Evolutionary conservation across 2,888 invertebrate genomes (phyloP).

Genomic region (Eueremaeus valkanovi): DNA sequence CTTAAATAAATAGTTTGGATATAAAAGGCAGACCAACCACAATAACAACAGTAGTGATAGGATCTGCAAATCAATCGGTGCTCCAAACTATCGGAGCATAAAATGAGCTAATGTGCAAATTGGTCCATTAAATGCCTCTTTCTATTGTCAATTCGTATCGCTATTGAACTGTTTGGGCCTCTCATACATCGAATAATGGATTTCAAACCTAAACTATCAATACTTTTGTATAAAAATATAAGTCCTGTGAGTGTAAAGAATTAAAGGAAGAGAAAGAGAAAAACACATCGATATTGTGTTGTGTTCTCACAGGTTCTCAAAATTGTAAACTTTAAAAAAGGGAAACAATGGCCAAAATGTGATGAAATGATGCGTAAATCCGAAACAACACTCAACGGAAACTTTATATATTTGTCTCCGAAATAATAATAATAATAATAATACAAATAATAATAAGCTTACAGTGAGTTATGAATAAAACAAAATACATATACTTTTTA

Average conservation of each 20-base stretch:
- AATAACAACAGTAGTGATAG: background rate
- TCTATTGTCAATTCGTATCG: slow-evolving; percentile 21
- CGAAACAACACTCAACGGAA: background rate
- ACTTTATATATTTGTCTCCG: background rate
- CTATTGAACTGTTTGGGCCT: background rate
- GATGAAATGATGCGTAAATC: slow-evolving; percentile 29
- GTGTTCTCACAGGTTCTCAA: background rate
- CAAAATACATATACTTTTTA: background rate
- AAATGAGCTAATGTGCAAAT: background rate
- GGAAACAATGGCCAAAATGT: slow-evolving; percentile 5
- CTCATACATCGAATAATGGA: background rate
- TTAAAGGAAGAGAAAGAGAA: background rate
- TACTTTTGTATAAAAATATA: background rate
- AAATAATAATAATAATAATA: too few species aligned
- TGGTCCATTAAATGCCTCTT: background rate
- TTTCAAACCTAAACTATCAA: background rate
- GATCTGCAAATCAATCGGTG: background rate
- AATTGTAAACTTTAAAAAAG: background rate
- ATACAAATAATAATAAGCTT: background rate
- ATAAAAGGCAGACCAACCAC: background rate
- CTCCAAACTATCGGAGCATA: background rate
- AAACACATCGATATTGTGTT: background rate
- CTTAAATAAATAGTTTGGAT: background rate
- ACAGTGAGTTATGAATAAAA: background rate
- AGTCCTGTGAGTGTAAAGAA: background rate